phyloP scores from a whole-genome alignment of 37 sponge, comb jelly and placozoan species.

The Ephydatia muelleri region DNA sequence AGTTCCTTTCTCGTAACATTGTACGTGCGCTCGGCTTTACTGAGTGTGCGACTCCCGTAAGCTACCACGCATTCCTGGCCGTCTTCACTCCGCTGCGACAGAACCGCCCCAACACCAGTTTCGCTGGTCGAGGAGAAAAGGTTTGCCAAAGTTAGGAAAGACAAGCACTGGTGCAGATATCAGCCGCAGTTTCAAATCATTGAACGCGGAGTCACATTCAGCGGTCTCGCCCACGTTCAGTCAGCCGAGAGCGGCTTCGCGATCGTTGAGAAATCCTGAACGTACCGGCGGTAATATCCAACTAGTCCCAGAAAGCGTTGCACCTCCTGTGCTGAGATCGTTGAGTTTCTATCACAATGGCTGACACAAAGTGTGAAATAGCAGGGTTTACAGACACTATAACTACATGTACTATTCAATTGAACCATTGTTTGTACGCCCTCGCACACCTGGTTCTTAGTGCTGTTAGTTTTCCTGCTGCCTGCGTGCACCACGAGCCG shows the following conservation, averaged over 20 bases:
- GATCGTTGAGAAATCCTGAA: constrained; percentile 16
- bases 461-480: too few species aligned
- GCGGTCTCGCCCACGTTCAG: constrained; percentile 3
- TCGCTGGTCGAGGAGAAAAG: constrained; percentile 48
- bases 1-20: constrained; percentile 4
- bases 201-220: constrained; percentile 17
- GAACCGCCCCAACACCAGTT: constrained; percentile 32
- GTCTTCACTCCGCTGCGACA: constrained; percentile 14
- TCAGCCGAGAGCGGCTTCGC: not conserved
- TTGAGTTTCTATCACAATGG: too few species aligned
- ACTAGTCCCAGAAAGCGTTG: constrained; percentile 22
- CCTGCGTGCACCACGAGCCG: too few species aligned
- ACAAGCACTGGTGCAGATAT: constrained; percentile 37
- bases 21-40: constrained; percentile 12
- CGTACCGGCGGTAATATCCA: constrained; percentile 9
- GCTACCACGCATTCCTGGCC: constrained; percentile 19
- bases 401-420: too few species aligned
- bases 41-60: constrained; percentile 3
- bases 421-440: too few species aligned
- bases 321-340: constrained; percentile 10
- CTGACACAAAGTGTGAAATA: too few species aligned
- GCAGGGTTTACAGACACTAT: too few species aligned
- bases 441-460: too few species aligned
- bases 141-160: constrained; percentile 15
- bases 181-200: constrained; percentile 26